These are phyloP conservation scores for Tachycineta bicolor DNA, from an alignment of 2,113 vertebrate species.

Conservation along the genomic window DNA sequence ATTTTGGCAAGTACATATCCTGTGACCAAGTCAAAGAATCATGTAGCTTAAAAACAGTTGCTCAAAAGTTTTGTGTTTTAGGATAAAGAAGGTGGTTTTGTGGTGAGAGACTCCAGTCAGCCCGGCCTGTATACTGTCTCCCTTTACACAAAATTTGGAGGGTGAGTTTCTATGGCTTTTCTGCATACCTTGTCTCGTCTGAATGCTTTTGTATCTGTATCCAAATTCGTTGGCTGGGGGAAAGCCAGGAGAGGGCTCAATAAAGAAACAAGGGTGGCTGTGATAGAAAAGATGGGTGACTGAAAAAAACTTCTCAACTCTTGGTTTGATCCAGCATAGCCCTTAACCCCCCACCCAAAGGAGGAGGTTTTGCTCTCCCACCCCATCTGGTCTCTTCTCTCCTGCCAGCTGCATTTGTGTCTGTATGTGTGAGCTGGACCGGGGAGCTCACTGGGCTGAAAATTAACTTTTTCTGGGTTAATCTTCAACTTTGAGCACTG, in stretches of 20 bases:
- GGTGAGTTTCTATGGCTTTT: slow-evolving; percentile 75
- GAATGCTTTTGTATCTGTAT: not conserved
- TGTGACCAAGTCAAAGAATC: not conserved
- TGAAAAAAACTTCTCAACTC: not conserved
- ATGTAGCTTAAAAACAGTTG: not conserved
- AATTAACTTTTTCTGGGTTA: slow-evolving; percentile 14
- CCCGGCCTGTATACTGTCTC: slow-evolving; percentile 89
- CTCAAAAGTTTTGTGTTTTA: slow-evolving; percentile 68
- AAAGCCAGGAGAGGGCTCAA: not conserved
- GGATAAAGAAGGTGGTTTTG: slow-evolving; percentile 96
- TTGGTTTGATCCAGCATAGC: not conserved
- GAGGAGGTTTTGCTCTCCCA: not conserved
- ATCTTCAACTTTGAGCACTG: not conserved
- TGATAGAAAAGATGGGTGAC: not conserved
- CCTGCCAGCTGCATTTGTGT: not conserved
- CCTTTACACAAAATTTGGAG: slow-evolving; percentile 86
- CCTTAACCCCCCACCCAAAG: not conserved
- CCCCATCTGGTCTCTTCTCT: not conserved
- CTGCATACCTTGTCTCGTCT: accelerated
- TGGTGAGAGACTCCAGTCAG: slow-evolving; percentile 93
- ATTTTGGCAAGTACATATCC: not conserved
- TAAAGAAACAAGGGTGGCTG: not conserved
- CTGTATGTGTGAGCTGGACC: accelerated
- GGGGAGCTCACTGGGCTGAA: not conserved
- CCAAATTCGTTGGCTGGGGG: not conserved